phyloP scores from a whole-genome alignment of 2,888 invertebrate species.

The Luperina nickerlii region DNA sequence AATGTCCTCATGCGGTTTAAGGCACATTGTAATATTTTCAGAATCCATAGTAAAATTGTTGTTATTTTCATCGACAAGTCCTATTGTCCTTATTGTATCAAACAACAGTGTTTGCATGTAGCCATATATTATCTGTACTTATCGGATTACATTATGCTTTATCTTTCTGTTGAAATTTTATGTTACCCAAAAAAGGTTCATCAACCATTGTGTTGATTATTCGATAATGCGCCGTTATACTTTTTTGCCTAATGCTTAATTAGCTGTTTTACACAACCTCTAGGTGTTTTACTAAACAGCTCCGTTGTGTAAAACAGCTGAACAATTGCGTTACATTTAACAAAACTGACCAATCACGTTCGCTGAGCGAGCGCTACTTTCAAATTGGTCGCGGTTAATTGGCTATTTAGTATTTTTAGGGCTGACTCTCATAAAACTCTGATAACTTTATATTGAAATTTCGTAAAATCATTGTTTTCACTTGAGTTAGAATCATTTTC shows the following conservation, averaged over 20 bases:
- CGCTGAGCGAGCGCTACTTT: background rate
- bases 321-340: background rate
- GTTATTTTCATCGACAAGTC: slow-evolving; percentile 23
- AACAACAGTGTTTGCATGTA: slow-evolving; percentile 18
- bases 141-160: slow-evolving; percentile 48
- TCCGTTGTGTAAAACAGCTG: background rate
- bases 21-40: background rate
- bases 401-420: no score
- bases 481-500: no score
- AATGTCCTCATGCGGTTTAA: slow-evolving; percentile 3
- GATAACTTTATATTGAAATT: background rate
- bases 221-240: background rate
- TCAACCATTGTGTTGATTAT: slow-evolving; percentile 17
- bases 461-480: background rate
- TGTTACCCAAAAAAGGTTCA: slow-evolving; percentile 28
- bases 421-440: background rate
- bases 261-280: background rate
- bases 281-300: background rate
- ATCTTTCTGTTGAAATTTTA: slow-evolving; percentile 36
- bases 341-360: background rate
- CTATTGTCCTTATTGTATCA: background rate
- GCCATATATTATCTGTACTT: slow-evolving; percentile 28
- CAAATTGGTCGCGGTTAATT: no score
- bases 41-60: background rate
- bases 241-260: background rate